Conservation (phyloP, 2,113 vertebrate species). For the Entelurus aequoreus region DNA sequence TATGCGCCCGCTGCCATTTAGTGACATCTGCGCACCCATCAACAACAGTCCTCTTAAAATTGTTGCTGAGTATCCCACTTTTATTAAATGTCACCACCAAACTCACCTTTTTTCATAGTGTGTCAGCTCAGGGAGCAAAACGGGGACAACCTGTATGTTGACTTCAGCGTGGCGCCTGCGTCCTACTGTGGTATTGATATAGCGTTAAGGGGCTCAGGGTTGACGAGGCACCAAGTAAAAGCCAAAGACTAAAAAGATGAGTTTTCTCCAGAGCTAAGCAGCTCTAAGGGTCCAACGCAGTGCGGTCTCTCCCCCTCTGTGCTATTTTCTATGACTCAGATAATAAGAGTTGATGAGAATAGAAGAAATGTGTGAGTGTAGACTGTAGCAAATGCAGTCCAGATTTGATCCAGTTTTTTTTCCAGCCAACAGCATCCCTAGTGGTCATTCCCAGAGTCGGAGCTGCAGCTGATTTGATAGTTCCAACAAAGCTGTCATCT, state of each 20-base stretch:
- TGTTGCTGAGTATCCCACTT: conserved; percentile 18
- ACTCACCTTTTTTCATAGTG: conserved; percentile 63
- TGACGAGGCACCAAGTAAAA: conserved; percentile 20
- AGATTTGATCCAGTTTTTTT: conserved; percentile 11
- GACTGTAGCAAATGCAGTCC: conserved; percentile 1
- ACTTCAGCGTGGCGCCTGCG: conserved; percentile 74
- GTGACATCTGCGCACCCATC: conserved; percentile 71
- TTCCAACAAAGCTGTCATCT: conserved; percentile 29
- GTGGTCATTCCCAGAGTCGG: conserved; percentile 38
- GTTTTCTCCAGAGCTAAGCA: conserved; percentile 57
- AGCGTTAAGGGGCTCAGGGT: conserved; percentile 67
- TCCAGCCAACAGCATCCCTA: conserved; percentile 53
- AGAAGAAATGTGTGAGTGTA: conserved; percentile 26
- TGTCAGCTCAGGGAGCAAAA: conserved; percentile 61
- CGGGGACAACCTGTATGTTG: conserved; percentile 68
- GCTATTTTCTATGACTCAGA: conserved; percentile 25
- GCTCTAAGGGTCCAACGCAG: conserved; percentile 46
- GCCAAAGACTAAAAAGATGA: conserved; percentile 32
- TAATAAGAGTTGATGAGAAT: conserved; percentile 32
- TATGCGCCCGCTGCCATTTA: conserved; percentile 66
- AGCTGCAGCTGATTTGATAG: conserved; percentile 15
- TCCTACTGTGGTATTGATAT: conserved; percentile 80
- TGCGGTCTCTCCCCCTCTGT: conserved; percentile 33
- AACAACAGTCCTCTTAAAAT: conserved; percentile 51
- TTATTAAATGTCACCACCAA: conserved; percentile 58